Evolutionary conservation across 2,888 invertebrate species (phyloP).

Genomic region (Iphiclides podalirius): DNA sequence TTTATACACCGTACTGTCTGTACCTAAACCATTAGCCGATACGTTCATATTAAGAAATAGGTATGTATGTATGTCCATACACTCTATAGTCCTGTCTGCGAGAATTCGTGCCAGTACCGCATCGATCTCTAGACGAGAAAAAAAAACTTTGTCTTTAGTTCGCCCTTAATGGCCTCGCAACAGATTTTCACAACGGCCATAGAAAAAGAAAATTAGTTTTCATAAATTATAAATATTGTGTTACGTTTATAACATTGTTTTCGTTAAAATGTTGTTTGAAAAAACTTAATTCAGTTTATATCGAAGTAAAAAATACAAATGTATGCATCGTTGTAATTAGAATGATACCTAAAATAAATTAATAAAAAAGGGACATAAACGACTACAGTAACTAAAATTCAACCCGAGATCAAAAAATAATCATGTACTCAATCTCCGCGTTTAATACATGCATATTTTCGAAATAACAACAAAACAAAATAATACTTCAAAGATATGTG

Average conservation of each 20-base stretch:
- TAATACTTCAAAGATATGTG: too few relatives aligned
- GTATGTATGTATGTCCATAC: neutral
- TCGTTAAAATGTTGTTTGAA: neutral
- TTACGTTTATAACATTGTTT: neutral
- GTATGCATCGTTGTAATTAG: too few relatives aligned
- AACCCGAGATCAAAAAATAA: too few relatives aligned
- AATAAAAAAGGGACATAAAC: too few relatives aligned
- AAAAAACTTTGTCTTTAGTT: conserved; percentile 2
- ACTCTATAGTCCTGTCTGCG: conserved; percentile 5
- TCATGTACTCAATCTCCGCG: too few relatives aligned
- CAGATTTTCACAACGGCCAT: conserved; percentile 1
- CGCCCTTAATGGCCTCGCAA: conserved; percentile 2
- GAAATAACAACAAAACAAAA: too few relatives aligned
- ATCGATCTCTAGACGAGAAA: conserved; percentile 9
- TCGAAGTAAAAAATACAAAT: too few relatives aligned
- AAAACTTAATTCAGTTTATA: too few relatives aligned
- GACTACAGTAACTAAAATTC: too few relatives aligned
- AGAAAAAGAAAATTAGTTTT: neutral
- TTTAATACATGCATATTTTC: too few relatives aligned
- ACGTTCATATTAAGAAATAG: neutral
- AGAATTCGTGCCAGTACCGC: conserved; percentile 9
- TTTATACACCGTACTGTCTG: too few relatives aligned
- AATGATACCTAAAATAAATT: too few relatives aligned
- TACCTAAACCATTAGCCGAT: conserved; percentile 2
- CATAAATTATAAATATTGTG: neutral